Percentiles rank a stretch among this genome's conserved stretches.
Evolutionary conservation across 2,888 invertebrate species (phyloP).

Genomic region (Chelonus formosanus): DNA sequence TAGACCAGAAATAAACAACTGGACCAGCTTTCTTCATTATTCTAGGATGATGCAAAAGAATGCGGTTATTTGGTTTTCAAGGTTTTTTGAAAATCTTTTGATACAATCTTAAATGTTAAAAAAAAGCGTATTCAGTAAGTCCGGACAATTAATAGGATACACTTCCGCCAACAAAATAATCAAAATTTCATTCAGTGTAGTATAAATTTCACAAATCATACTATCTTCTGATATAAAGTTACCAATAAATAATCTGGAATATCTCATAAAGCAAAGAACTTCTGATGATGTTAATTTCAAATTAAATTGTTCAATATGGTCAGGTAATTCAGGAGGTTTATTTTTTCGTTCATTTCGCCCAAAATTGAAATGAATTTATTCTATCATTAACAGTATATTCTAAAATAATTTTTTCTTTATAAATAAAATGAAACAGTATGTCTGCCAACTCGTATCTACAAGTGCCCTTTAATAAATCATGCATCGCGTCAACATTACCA

Average conservation of each 20-base stretch:
- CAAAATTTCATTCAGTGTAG: constrained; percentile 23
- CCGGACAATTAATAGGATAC: constrained; percentile 29
- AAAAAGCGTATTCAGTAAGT: constrained; percentile 13
- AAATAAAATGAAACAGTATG: constrained; percentile 35
- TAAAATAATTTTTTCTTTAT: constrained; percentile 22
- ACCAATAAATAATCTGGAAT: constrained; percentile 37
- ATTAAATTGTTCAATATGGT: constrained; percentile 20
- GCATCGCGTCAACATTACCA: constrained; percentile 32
- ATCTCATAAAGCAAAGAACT: constrained; percentile 33
- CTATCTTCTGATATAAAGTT: constrained; percentile 32
- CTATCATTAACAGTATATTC: constrained; percentile 34
- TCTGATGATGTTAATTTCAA: constrained; percentile 35
- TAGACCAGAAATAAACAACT: constrained; percentile 32
- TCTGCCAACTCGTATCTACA: constrained; percentile 31
- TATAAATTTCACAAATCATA: constrained; percentile 35
- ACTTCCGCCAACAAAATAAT: background rate
- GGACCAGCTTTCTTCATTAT: constrained; percentile 35
- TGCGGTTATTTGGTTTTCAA: constrained; percentile 36
- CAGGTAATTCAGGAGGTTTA: constrained; percentile 28
- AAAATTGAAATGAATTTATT: constrained; percentile 34
- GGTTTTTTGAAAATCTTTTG: constrained; percentile 3
- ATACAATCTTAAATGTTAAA: background rate
- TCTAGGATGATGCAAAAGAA: constrained; percentile 37
- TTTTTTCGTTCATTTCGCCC: constrained; percentile 19
- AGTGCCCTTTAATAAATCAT: constrained; percentile 37